Evolutionary conservation across 2,888 invertebrate species (phyloP), one percentile per base, ranked within the genome.

Genomic region (Eumacrocentrus americanus): DNA sequence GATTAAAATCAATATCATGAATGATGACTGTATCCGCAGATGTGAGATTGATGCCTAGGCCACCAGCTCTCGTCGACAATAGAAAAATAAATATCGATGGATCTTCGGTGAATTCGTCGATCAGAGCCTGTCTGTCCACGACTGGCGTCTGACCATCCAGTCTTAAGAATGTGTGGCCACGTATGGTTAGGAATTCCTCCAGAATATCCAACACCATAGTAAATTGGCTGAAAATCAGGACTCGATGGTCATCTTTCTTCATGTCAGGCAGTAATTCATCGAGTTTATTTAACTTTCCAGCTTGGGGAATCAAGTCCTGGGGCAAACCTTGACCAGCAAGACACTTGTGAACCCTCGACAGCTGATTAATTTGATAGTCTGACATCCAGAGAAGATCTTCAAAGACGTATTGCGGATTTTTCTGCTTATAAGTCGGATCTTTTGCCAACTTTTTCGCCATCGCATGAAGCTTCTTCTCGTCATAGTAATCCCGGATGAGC

Each of bases 1-100:
- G 98, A 83, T 98, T 98, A 81, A 95, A 97, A 84, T 98, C 98
- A 52, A 98, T 94, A 77, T 98, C 98, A 80, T 98, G 97, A 66
- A 98, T 91, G 71, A 96, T 91, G 68, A 98, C 98, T 9, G 93
- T 93, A 83, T 98, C 96, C 0, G 98, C 98, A 0, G 94, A 89
- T 0, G 95, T 95, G 66, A 96, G 85, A 84, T 96, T 96, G 74
- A 96, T 95, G 57, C 96, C 96, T 52, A 96, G 85, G n/a, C 98
- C 98, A 29, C 98, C 98, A 0, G 98, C 98, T 77, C 88, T 88
- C 0, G 98, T 98, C 3, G 96, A 95, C 70, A 98, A 81, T 60
- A 98, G 84, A 82, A 98, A 98, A 70, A 94, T 86, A 81, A 95
- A 95, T 71, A 96, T 91, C 60, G 87, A 87, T 1, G 82, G 75